Evolutionary conservation across 2,113 vertebrate species (phyloP), one percentile per base, ranked within the genome.

Genomic region (Pedetes capensis): DNA sequence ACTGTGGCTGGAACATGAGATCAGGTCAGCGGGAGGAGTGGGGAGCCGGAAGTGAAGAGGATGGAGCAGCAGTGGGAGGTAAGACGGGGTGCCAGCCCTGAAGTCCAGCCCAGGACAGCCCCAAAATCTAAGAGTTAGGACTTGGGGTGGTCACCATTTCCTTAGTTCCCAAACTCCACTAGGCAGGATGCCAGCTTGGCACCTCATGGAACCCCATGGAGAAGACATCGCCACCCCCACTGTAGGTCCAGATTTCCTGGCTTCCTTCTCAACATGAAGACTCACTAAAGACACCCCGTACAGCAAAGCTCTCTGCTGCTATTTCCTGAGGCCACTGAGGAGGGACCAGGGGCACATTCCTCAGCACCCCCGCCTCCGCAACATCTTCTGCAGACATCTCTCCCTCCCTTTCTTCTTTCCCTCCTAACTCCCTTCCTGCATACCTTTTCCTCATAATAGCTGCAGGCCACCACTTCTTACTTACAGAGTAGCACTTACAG

Each of bases 201-300:
- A 9, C 7, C 1, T 71, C 9, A 5, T 9, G 2, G 18, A 1
- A 18, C 2, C 25, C 2, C 10, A 17, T 2, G 9, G 47, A 10
- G 22, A 59, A 61, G n/a, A 13, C 0, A 8, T 29, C 10, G 71
- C 9, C 14, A 12, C 17, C 16, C 82, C 44, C 20, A 10, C 11
- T 17, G 14, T 0, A n/a, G 95, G 55, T 5, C n/a, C 32, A 6
- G 79, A 29, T 22, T 63, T 74, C 80, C 39, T 1, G 29, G 29
- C 9, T n/a, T n/a, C 72, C 29, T 64, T 68, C 68, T 59, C 69
- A n/a, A 44, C 0, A 34, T 0, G 13, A n/a, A 93, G 64, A 18
- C 6, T 23, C 68, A 37, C 8, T 89, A 44, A 76, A 74, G 44
- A 37, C 1, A 18, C 4, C 18, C n/a, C 51, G 1, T 0, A 23